Conservation (phyloP, 1,140 invertebrate species). For the Zeugodacus cucurbitae region DNA sequence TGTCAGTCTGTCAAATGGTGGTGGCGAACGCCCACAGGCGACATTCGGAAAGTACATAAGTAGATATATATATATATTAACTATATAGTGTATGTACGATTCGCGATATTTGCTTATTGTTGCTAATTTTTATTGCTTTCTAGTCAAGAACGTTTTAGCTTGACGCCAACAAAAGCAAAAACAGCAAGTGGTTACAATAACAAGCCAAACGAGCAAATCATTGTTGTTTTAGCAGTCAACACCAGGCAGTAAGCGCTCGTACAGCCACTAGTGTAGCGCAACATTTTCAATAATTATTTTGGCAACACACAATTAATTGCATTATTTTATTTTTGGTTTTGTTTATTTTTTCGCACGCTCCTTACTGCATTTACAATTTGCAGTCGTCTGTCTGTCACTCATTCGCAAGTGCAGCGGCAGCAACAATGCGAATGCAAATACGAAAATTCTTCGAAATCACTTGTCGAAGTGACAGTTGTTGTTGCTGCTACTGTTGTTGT, state of each 20-base stretch:
- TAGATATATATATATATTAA: not conserved
- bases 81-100: too few species aligned
- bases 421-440: not conserved
- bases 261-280: not conserved
- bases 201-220: not conserved
- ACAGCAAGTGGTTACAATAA: not conserved
- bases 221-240: not conserved
- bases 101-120: not conserved
- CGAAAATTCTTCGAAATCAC: slow-evolving; percentile 20
- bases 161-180: not conserved
- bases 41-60: not conserved
- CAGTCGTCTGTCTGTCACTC: not conserved
- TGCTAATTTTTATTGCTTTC: slow-evolving; percentile 1
- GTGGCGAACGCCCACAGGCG: slow-evolving; percentile 11
- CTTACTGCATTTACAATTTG: not conserved
- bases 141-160: not conserved
- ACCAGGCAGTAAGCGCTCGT: not conserved
- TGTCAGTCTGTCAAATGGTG: slow-evolving; percentile 1
- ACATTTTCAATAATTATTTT: slow-evolving; percentile 30
- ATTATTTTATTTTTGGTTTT: not conserved
- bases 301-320: not conserved
- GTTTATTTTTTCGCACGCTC: not conserved
- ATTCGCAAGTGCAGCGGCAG: not conserved
- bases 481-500: not conserved
- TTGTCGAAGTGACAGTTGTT: not conserved